Evolutionary conservation across 2,888 invertebrate genomes (phyloP), one percentile per base, ranked within the genome.

Genomic region (Steromphala cineraria): DNA sequence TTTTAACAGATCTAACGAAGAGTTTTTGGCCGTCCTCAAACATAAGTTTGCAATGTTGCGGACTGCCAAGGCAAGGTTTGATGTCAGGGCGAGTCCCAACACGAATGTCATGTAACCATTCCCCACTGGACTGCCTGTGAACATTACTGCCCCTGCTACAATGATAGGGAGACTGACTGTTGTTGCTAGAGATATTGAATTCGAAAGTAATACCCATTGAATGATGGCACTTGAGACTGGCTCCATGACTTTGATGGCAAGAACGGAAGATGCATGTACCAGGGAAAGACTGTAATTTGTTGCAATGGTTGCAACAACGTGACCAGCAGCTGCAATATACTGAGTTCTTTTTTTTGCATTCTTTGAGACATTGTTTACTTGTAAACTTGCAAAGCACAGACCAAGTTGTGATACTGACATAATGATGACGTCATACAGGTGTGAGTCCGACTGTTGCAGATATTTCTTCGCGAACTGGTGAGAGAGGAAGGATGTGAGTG

Each of bases 231-330:
- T 80, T 13, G 83, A 83, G 40, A 85, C 75, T 53, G 86, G 86
- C 31, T 86, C 86, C 76, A 83, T 71, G 24, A 84, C 53, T 55
- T 86, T 86, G 21, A 86, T 84, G n/a, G 84, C 83, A 76, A 86
- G 82, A 19, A 84, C 82, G 19, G 86, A 84, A 19, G 83, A 82
- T 2, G 84, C 83, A 62, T 83, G 78, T 10, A 83, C 78, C 3
- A 82, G 24, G 0, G 86, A 75, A 81, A 86, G 82, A 75, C 86
- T 86, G 53, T 53, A 78, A 53, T 84, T 86, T 0, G 86, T 86
- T 21, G 62, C 56, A n/a, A 78, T n/a, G 13, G 78, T 78, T 19
- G 62, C 78, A 31, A 62, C 21, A 40, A 67, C 62, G 40, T 78
- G 78, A 15, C 75, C 53, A n/a, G 53, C 21, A 24, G 28, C 15